Evolutionary conservation across 2,797 vertebrate species (phyloP), one percentile per base, ranked within the genome.

Genomic region (Bradypus variegatus): DNA sequence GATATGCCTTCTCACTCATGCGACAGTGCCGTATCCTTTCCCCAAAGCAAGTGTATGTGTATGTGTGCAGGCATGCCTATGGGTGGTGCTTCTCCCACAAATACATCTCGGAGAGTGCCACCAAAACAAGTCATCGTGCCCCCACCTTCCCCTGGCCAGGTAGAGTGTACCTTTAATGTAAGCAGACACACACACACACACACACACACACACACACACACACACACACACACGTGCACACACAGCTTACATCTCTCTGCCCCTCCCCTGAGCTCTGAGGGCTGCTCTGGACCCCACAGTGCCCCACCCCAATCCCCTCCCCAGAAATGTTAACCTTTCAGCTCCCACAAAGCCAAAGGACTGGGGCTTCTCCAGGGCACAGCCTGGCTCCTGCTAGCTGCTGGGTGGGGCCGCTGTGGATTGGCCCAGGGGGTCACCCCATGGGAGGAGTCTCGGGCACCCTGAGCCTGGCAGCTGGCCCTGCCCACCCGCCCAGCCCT

Each of bases 381-480:
- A 53, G 86, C 50, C 85, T 31, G 80, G 84, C 85, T 91, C 65
- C 33, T 48, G 15, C 2, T 2, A 55, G 81, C 9, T 25, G 58
- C 73, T 85, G 81, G 92, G 94, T 3, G 16, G 72, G 72, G 87
- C 73, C 3, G 0, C 72, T 29, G 81, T 0, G 75, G 97, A 97
- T 97, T 97, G 97, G 97, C 73, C 84, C 88, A 86, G 70, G 92
- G 88, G 81, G 96, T 97, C 97, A 97, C 92, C 97, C 97, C 96
- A 97, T 91, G 92, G 94, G 95, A 87, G 95, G 94, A 95, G 94
- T 75, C 80, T 80, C 60, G 3, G 16, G 21, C n/a, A 48, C 23
- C 80, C 72, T 21, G 38, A 11, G 10, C 25, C 25, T 45, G 79
- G 78, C 73, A 53, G 36, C 72, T 53, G 12, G 72, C 81, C 62